Evolutionary conservation across 2,888 invertebrate species (phyloP), one percentile per base, ranked within the genome.

Genomic region (Tanytarsus gracilentus): DNA sequence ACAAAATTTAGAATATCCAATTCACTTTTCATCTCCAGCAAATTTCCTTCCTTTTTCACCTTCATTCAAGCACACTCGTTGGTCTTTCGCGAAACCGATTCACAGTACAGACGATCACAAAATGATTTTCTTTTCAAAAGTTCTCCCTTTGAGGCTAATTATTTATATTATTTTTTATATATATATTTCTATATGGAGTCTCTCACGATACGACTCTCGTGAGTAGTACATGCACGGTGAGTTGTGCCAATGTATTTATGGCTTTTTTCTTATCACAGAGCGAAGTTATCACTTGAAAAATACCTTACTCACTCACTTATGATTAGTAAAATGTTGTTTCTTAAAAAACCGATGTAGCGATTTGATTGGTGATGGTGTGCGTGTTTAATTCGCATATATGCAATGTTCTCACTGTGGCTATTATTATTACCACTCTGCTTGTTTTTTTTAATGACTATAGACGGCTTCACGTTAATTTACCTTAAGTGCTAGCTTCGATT

Each of bases 21-120:
- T 18, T 58, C 58, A 48, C 58, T 58, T 40, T 58, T 58, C 58
- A 58, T 58, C n/a, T 58, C 48, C 16, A 48, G n/a, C 16, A 33
- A 53, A 18, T 23, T 53, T 36, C 27, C 36, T n/a, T 53, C 53
- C 33, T 53, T 53, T 36, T 53, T 53, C 53, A 53, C 53, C 53
- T 53, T 53, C 53, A 55, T 55, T 40, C 44, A 44, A 18, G 11
- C 18, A 11, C 44, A 16, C 18, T 44, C 23, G 3, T 40, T 18
- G 18, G 2, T 40, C 2, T 3, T 16, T 40, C 18, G 18, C 4
- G 18, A 18, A 44, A 44, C 16, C 44, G 44, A 23, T 44, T 4
- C 23, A 11, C 44, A 23, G 18, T 44, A 44, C 16, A 18, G 44
- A 44, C 23, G 44, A 18, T 18, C 44, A 44, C 44, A 16, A 18